phyloP scores from a whole-genome alignment of 2,888 invertebrate genomes.

The Apodemia zela region DNA sequence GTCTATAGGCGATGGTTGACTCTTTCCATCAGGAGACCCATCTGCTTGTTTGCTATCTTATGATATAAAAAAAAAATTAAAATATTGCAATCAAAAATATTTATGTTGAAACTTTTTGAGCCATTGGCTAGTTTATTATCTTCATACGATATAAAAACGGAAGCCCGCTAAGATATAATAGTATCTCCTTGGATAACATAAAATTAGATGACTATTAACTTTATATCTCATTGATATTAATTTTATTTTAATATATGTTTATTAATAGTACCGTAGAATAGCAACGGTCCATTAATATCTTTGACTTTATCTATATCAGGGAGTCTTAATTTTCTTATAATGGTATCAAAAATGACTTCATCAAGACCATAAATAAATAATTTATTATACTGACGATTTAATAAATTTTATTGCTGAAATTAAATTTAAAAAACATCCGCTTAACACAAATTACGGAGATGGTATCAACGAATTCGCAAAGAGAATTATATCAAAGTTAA shows the following conservation, averaged over 20 bases:
- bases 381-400: neutral
- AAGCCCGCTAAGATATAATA: neutral
- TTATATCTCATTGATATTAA: no score
- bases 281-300: conserved; percentile 3
- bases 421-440: neutral
- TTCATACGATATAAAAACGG: neutral
- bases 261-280: neutral
- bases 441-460: conserved; percentile 1
- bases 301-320: neutral
- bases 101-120: no score
- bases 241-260: conserved; percentile 1
- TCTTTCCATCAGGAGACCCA: no score
- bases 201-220: neutral
- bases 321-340: neutral
- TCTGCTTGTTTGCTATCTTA: no score
- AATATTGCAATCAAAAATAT: no score
- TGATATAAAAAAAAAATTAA: no score
- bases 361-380: neutral
- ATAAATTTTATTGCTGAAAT: neutral
- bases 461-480: neutral
- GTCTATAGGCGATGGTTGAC: no score
- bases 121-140: no score
- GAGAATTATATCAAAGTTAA: neutral
- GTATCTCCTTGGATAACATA: neutral
- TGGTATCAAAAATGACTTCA: conserved; percentile 5